phyloP scores from a whole-genome alignment of 2,888 invertebrate genomes.

The Apamea anceps region DNA sequence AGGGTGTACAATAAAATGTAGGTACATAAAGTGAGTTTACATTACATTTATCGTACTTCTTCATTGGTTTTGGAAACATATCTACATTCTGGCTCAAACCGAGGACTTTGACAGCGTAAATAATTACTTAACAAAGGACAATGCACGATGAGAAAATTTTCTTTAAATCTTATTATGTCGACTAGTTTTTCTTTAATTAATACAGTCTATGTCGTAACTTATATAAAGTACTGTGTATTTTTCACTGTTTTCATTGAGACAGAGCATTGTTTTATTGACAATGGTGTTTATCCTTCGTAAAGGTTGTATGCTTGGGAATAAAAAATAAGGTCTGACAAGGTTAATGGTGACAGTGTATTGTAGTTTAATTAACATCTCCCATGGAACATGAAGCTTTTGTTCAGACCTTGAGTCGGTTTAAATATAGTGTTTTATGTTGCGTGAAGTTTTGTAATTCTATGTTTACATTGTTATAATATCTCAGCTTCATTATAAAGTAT shows the following conservation, averaged over 20 bases:
- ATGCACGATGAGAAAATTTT: constrained; percentile 6
- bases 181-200: constrained; percentile 48
- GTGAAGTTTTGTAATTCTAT: constrained; percentile 50
- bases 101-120: not conserved
- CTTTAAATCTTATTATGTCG: not conserved
- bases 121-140: not conserved
- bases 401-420: constrained; percentile 57
- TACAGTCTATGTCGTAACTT: constrained; percentile 37
- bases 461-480: constrained; percentile 21
- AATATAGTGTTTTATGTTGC: constrained; percentile 51
- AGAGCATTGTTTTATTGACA: constrained; percentile 72
- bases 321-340: constrained; percentile 77
- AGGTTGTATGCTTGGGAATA: constrained; percentile 75
- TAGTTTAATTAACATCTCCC: constrained; percentile 76
- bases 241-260: constrained; percentile 61
- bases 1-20: too few species aligned
- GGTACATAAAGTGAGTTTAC: too few species aligned
- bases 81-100: constrained; percentile 19
- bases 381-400: constrained; percentile 61
- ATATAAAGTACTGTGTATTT: constrained; percentile 56
- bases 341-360: constrained; percentile 78
- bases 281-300: constrained; percentile 73
- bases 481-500: not conserved
- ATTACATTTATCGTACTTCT: constrained; percentile 18
- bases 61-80: constrained; percentile 18